Evolutionary conservation across 1,140 invertebrate species (phyloP), one percentile per base, ranked within the genome.

Genomic region (Dryas iulia): DNA sequence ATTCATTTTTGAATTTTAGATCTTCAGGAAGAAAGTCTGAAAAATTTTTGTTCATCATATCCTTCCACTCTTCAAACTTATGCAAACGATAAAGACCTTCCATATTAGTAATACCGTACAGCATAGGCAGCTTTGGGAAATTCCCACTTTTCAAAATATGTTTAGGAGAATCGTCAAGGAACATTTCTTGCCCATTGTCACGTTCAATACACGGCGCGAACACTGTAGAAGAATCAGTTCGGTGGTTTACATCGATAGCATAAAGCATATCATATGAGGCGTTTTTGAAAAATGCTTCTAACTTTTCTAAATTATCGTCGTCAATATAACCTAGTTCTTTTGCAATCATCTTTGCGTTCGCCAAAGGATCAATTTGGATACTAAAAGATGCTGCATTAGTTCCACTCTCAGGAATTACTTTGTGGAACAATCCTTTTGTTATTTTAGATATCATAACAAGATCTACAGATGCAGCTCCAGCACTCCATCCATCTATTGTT

Each of bases 121-220:
- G 33, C n/a, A 79, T 54, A 7, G 81, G 79, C 2, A 78, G 25
- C 62, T 78, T 76, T 8, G 67, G 53, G 57, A 76, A 79, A 12
- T 81, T 53, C 11, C 79, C 81, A 35, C 65, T 72, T 53, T 69
- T 74, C 21, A 85, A 53, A 23, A 83, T 79, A 28, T 74, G 72
- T 10, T 63, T 18, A 26, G 78, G 81, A 31, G 69, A 18, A 11
- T 82, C 73, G 12, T 59, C 39, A 6, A 81, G 63, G 23, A 83
- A 74, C 31, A 56, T 64, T 68, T 80, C 71, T 12, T 72, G 33
- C 11, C 69, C 71, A 21, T 62, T 12, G 31, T 74, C 57, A 0
- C 71, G 54, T 72, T 84, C 82, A 12, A 84, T 47, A 54, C 82
- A 84, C 5, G 82, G 82, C 11, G 57, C 52, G 54, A 81, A 82